Evolutionary conservation across 2,888 invertebrate species (phyloP), one percentile per base, ranked within the genome.

Genomic region (Lysandra coridon): DNA sequence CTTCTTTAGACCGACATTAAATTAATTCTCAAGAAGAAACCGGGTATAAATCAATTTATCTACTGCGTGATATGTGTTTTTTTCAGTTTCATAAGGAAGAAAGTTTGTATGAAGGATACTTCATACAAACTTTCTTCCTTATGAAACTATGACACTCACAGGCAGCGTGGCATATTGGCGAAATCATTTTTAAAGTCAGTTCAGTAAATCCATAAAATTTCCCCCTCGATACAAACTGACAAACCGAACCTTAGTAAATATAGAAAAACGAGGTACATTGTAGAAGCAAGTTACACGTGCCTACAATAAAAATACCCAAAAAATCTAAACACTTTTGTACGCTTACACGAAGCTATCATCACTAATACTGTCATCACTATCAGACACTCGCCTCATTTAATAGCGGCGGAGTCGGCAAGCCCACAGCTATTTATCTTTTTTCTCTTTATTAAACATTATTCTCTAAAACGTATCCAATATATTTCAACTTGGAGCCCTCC

Each of bases 381-480:
- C 69, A 69, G 69, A 69, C 69, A 37, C 33, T 69, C 69, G 37
- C 69, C 33, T 69, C 33, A 69, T 69, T 17, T 23, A 23, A 69
- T 69, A 37, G 14, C 5, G 33, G 14, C 14, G 33, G 69, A 69
- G 23, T 12, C 30, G 30, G 62, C 23, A 30, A 64, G 30, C 69
- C 69, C 33, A 33, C 69, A 17, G 69, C 69, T 37, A 69, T 69
- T 69, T 37, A 37, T 69, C 69, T 69, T 69, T 69, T 69, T 69
- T 64, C 64, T 64, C 64, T 37, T 69, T 69, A 69, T 69, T 69
- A 69, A 14, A 37, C 69, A 69, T 69, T 69, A 69, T 69, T 69
- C 69, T 37, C 33, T 69, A 69, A 37, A 69, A 69, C 17, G 69
- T 69, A 69, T 69, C 44, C 49, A 75, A 75, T 75, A 75, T 75